These are phyloP conservation scores for Netta rufina DNA, from an alignment of 2,797 vertebrate genomes.

Conservation along the genomic window DNA sequence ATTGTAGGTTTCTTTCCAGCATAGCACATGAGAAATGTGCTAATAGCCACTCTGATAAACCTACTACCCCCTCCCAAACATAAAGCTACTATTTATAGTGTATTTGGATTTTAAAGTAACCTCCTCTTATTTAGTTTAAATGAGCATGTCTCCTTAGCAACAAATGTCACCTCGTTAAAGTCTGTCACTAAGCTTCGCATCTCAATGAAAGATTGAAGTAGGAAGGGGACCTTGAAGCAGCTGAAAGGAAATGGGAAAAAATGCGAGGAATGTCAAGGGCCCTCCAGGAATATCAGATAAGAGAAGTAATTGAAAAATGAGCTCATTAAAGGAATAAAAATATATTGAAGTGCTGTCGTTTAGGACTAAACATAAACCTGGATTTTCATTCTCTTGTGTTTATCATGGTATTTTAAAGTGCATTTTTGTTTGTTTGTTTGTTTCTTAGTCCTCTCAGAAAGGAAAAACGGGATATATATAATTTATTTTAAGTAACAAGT, in stretches of 20 bases:
- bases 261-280: slow-evolving; percentile 40
- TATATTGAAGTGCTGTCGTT: not conserved
- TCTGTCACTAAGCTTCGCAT: slow-evolving; percentile 44
- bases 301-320: slow-evolving; percentile 62
- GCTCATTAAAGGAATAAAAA: slow-evolving; percentile 55
- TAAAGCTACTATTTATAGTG: slow-evolving; percentile 16
- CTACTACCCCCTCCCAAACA: not conserved
- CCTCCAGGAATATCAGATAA: slow-evolving; percentile 58
- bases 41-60: slow-evolving; percentile 20
- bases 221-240: slow-evolving; percentile 46
- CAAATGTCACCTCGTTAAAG: slow-evolving; percentile 66
- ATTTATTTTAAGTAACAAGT: not conserved
- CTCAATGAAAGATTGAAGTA: slow-evolving; percentile 58
- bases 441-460: not conserved
- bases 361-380: not conserved
- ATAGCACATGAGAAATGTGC: not conserved
- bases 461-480: not conserved
- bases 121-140: slow-evolving; percentile 49
- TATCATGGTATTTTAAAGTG: not conserved
- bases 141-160: slow-evolving; percentile 45
- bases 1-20: not conserved
- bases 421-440: not conserved
- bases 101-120: slow-evolving; percentile 34
- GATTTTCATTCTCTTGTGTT: not conserved
- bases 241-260: slow-evolving; percentile 61